phyloP scores from a whole-genome alignment of 2,113 vertebrate genomes.

The Zeus faber region DNA sequence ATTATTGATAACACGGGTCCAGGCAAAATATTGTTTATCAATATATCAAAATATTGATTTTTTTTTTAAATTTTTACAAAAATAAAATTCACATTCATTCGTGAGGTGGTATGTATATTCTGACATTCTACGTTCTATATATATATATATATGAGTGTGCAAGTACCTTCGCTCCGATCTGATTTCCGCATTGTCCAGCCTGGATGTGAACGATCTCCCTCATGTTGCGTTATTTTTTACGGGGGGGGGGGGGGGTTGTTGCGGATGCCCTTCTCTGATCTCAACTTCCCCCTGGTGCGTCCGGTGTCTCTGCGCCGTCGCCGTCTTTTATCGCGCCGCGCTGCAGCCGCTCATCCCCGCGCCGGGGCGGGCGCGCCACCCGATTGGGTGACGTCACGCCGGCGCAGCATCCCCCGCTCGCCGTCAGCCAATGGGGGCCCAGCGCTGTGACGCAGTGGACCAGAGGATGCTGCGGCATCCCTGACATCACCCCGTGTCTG shows the following conservation, averaged over 20 bases:
- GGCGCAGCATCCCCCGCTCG: conserved; percentile 41
- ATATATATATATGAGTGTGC: too few relatives aligned
- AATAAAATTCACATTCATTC: too few relatives aligned
- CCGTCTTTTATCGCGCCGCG: too few relatives aligned
- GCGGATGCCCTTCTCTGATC: conserved; percentile 28
- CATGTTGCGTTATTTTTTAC: conserved; percentile 82
- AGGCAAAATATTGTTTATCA: too few relatives aligned
- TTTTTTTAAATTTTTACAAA: too few relatives aligned
- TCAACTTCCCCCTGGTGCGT: conserved; percentile 19
- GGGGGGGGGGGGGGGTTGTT: too few relatives aligned
- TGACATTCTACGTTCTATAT: too few relatives aligned
- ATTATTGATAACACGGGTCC: too few relatives aligned
- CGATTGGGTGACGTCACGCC: conserved; percentile 46
- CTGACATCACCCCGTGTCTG: conserved; percentile 53
- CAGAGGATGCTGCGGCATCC: conserved; percentile 48
- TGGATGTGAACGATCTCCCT: conserved; percentile 97
- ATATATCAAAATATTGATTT: too few relatives aligned
- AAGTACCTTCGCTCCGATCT: conserved; percentile 92
- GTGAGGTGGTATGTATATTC: too few relatives aligned
- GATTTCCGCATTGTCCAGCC: conserved; percentile 97
- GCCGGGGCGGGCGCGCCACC: conserved; percentile 38
- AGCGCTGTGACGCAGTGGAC: conserved; percentile 69
- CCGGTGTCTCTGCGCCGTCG: too few relatives aligned
- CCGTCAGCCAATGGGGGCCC: conserved; percentile 60
- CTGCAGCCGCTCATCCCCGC: conserved; percentile 35